A percentile compares a stretch with the other conserved stretches of the same genome.
Conservation (phyloP, 1,140 invertebrate species). For the Zaprionus ornatus region DNA sequence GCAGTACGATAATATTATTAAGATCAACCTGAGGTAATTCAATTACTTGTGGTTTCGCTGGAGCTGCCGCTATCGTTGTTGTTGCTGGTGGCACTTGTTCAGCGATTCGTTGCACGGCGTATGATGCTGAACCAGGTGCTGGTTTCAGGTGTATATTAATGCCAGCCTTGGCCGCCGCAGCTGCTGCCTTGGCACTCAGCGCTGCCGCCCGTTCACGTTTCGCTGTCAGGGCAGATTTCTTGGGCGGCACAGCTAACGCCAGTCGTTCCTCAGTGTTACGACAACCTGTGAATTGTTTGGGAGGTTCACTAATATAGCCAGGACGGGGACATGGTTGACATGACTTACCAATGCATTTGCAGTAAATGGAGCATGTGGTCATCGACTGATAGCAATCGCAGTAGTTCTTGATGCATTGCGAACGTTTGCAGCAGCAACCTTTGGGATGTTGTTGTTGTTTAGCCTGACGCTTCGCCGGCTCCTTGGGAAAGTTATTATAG, state of each 20-base stretch:
- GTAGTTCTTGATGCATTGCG: slow-evolving; percentile 72
- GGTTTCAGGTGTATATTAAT: slow-evolving; percentile 29
- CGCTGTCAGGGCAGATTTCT: slow-evolving; percentile 22
- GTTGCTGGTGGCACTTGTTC: neutral
- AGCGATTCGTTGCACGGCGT: neutral
- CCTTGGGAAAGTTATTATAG: slow-evolving; percentile 11
- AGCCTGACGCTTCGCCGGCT: slow-evolving; percentile 6
- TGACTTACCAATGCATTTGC: slow-evolving; percentile 61
- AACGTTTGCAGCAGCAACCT: slow-evolving; percentile 66
- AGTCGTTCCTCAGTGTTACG: slow-evolving; percentile 58
- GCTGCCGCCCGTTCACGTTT: slow-evolving; percentile 55
- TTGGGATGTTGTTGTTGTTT: slow-evolving; percentile 32
- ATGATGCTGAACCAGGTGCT: slow-evolving; percentile 12
- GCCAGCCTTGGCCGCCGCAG: slow-evolving; percentile 53
- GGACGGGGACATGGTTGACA: rapidly evolving
- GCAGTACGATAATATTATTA: slow-evolving; percentile 21
- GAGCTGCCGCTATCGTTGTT: neutral
- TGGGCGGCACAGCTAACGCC: slow-evolving; percentile 10
- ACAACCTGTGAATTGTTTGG: slow-evolving; percentile 35
- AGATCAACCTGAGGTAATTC: slow-evolving; percentile 20
- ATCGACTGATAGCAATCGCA: slow-evolving; percentile 76
- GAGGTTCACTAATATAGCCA: too few species aligned
- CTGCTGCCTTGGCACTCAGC: slow-evolving; percentile 58
- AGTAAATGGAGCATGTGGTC: slow-evolving; percentile 50
- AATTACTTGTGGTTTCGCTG: neutral